Conservation (phyloP, 2,797 vertebrate species). For the Typhlichthys subterraneus region DNA sequence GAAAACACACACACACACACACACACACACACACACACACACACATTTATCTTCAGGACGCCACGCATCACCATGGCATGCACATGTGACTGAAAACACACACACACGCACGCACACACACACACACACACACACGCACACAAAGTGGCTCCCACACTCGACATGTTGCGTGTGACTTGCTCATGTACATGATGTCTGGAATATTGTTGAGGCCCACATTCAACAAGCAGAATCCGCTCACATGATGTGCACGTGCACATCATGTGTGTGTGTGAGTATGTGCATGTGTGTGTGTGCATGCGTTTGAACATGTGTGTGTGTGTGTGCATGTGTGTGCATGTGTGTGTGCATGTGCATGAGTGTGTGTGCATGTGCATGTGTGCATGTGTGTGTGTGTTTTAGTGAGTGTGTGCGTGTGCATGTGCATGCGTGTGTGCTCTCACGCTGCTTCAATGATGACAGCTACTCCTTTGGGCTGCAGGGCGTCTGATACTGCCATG, state of each 20-base stretch:
- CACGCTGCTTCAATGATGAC: slow-evolving; percentile 82
- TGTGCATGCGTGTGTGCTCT: slow-evolving; percentile 50
- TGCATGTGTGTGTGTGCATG: no score
- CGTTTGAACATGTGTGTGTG: no score
- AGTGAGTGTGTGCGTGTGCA: not conserved
- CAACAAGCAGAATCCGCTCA: not conserved
- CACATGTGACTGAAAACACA: not conserved
- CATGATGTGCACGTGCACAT: slow-evolving; percentile 2
- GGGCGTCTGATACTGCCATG: slow-evolving; percentile 76
- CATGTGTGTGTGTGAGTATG: no score
- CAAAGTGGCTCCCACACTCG: not conserved
- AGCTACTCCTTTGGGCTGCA: slow-evolving; percentile 81
- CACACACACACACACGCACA: slow-evolving; percentile 7
- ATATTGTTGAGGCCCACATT: no score
- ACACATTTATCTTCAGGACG: not conserved
- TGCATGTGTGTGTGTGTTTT: not conserved
- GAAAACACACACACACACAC: slow-evolving; percentile 16
- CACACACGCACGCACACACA: not conserved
- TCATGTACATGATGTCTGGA: not conserved
- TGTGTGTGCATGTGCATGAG: no score
- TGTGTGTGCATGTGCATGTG: not conserved
- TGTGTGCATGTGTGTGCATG: not conserved
- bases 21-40: not conserved
- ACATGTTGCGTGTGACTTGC: not conserved
- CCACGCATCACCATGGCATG: not conserved